Base-by-base conservation (phyloP, 2,888 invertebrate species). In the Chrysomela aeneicollis region DNA sequence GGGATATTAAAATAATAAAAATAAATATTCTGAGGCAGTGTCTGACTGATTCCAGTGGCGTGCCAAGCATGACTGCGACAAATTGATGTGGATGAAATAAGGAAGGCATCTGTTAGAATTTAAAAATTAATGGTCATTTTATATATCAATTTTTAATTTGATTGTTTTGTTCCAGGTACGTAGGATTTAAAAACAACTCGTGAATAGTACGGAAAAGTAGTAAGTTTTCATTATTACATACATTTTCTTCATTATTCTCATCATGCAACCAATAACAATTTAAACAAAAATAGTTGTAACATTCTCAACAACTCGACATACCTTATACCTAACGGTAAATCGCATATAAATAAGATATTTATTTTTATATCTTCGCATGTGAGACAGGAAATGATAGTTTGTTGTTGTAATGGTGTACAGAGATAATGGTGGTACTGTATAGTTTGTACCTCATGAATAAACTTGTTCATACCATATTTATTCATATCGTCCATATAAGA, bases 1-100 rank as follows among this genome's bases (percentile, higher is more conserved):
- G 42, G 79, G 77, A 80, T 81, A 82, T 82, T 82, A 81, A 81
- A 82, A 82, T 82, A 82, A 82, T 81, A 82, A 82, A 81, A 82
- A 81, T 81, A 81, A 82, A 81, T 81, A 82, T 76, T 74, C 71
- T 69, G 63, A 69, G 73, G 74, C 72, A 74, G 73, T 74, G 77
- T 77, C 77, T 9, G 35, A 64, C 63, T 59, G 63, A 68, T 68
- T 52, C 64, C 75, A 75, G 73, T 61, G 74, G 73, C 75, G 75
- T 69, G 64, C 72, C 72, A 64, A 66, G 62, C 15, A 35, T 35
- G 32, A 35, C 10, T 9, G 9, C 10, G 32, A 35, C 4, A 35
- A 35, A n/a, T n/a, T n/a, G n/a, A n/a, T n/a, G n/a, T n/a, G n/a
- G n/a, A n/a, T n/a, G n/a, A n/a, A n/a, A n/a, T n/a, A n/a, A n/a